Conservation (phyloP, 2,113 vertebrate genomes). For the Tetrax tetrax region DNA sequence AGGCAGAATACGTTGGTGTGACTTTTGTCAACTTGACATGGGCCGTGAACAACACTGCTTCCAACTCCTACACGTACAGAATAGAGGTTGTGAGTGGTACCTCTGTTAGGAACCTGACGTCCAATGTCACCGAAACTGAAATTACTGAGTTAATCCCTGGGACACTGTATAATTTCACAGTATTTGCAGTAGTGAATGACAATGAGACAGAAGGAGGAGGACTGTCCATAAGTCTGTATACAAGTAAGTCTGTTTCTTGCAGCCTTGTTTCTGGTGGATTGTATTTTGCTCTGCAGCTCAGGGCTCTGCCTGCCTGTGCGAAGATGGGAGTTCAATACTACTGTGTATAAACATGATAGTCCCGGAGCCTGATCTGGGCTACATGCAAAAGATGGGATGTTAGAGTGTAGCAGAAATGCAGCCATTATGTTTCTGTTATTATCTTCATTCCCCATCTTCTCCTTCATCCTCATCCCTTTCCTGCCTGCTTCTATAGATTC, state of each 20-base stretch:
- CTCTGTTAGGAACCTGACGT: rapidly evolving
- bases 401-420: not conserved
- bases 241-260: not conserved
- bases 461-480: not conserved
- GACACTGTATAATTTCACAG: rapidly evolving
- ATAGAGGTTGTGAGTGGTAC: not conserved
- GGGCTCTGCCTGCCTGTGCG: rapidly evolving
- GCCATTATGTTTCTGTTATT: not conserved
- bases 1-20: not conserved
- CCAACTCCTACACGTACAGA: rapidly evolving
- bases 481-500: not conserved
- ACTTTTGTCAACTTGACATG: not conserved
- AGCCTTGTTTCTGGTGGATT: rapidly evolving
- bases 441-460: not conserved
- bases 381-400: not conserved
- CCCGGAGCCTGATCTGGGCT: not conserved
- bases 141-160: not conserved
- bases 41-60: rapidly evolving
- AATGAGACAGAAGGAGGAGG: not conserved
- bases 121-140: rapidly evolving
- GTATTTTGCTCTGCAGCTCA: not conserved
- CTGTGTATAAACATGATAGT: not conserved
- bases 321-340: not conserved
- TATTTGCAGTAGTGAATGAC: rapidly evolving
- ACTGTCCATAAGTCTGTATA: rapidly evolving